These are phyloP conservation scores for Alauda arvensis DNA, from an alignment of 2,797 vertebrate species.

Conservation along the genomic window DNA sequence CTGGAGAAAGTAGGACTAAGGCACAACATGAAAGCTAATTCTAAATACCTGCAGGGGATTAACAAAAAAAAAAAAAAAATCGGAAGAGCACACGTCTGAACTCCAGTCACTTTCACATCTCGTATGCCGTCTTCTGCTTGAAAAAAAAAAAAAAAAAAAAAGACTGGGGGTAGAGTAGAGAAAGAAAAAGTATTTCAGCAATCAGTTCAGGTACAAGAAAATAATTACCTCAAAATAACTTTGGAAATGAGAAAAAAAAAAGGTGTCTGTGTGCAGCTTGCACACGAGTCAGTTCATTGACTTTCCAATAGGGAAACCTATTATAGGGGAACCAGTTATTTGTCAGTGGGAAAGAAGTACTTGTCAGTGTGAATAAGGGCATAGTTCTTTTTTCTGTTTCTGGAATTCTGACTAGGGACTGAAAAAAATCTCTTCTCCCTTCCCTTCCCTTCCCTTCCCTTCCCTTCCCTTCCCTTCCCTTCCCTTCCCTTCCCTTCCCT, in stretches of 20 bases:
- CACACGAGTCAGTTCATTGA: neutral
- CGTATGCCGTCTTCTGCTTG: no score
- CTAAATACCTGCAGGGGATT: slow-evolving; percentile 61
- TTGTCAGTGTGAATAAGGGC: neutral
- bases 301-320: neutral
- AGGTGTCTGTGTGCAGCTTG: neutral
- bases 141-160: neutral
- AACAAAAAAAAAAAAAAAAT: neutral
- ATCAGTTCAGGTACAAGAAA: slow-evolving; percentile 34
- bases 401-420: neutral
- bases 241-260: neutral
- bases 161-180: neutral
- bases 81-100: no score
- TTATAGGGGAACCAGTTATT: neutral
- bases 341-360: neutral
- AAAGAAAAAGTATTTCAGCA: slow-evolving; percentile 38
- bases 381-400: neutral
- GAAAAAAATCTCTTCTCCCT: neutral
- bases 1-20: slow-evolving; percentile 30
- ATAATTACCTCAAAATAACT: slow-evolving; percentile 48
- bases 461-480: accelerated
- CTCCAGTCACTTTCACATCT: no score
- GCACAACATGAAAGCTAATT: slow-evolving; percentile 53
- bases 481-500: no score
- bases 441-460: accelerated